Evolutionary conservation across 2,797 vertebrate genomes (phyloP).

Genomic region (Brachyrhaphis roseni): DNA sequence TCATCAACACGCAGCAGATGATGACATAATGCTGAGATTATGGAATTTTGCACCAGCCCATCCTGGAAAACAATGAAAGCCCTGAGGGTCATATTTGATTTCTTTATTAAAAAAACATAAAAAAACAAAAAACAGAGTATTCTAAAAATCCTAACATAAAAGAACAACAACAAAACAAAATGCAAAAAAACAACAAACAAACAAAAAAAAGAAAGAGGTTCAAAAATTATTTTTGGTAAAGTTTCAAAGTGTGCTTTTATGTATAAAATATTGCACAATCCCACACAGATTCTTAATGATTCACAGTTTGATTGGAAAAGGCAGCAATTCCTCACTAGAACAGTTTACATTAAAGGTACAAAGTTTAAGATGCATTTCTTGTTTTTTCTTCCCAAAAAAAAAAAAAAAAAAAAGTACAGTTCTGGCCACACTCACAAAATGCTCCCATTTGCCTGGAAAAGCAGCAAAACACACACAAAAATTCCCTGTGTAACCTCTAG

Average conservation of each 20-base stretch:
- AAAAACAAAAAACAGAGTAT: conserved; percentile 24
- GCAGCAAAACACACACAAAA: neutral
- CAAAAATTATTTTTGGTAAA: conserved; percentile 45
- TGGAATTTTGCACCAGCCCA: neutral
- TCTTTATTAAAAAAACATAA: conserved; percentile 8
- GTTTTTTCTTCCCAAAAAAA: neutral
- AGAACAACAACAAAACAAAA: conserved; percentile 15
- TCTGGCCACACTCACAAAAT: conserved; percentile 12
- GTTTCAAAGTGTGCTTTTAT: conserved; percentile 51
- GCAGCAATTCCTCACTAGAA: conserved; percentile 45
- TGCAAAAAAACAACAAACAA: conserved; percentile 22
- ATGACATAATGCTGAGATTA: conserved; percentile 26
- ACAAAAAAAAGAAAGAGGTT: neutral
- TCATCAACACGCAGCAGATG: conserved; percentile 34
- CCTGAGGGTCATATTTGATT: conserved; percentile 29
- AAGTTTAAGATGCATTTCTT: conserved; percentile 53
- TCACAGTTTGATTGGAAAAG: conserved; percentile 80
- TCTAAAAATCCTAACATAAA: conserved; percentile 14
- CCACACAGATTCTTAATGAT: conserved; percentile 53
- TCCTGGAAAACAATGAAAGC: conserved; percentile 12
- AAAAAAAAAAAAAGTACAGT: conserved; percentile 19
- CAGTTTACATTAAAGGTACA: conserved; percentile 40
- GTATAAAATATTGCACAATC: conserved; percentile 78
- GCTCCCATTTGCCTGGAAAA: conserved; percentile 2
- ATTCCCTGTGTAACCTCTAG: conserved; percentile 43